Base-by-base conservation (phyloP, 2,797 vertebrate species). In the Trachurus trachurus region DNA sequence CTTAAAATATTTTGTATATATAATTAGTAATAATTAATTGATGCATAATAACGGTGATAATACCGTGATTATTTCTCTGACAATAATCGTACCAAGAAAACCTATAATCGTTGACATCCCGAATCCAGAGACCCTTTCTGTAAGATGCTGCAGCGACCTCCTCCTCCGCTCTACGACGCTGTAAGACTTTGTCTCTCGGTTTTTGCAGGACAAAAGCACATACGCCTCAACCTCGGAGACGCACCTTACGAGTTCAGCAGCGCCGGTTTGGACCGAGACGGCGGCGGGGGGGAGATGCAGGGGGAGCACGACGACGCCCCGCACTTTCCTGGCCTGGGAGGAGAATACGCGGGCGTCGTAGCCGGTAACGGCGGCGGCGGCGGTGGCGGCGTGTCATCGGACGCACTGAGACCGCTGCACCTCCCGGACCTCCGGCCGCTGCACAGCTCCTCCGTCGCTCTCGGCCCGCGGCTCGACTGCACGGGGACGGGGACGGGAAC, bases 151-250 rank as follows among this genome's bases (percentile, higher is more conserved):
- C 26, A 65, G 39, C 58, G 37, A 57, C 13, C 1, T 57, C n/a
- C 1, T 57, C n/a, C n/a, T 76, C 10, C 3, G 26, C 17, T 21
- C 21, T 34, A 53, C 42, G 65, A 17, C 75, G 39, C 81, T 21
- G 62, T 71, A 21, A 76, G 10, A 65, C 19, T 39, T 1, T 65
- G 7, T 80, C 22, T 85, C 12, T 91, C 50, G 64, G 26, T 26
- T 69, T 69, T 84, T 87, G 26, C 93, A 99, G 98, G 98, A 67
- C 97, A 98, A 87, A 99, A 98, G 95, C 97, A 98, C 94, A 97
- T 98, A 92, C 96, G 96, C 29, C 96, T 97, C 83, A 95, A 92
- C 91, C 93, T 97, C 84, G 95, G 96, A 0, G 96, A 98, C 82
- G 95, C 96, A 78, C 95, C 97, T 82, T 98, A 97, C 64, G 97